Evolutionary conservation across 1,140 invertebrate genomes (phyloP).

Genomic region (Vollenhovia emeryi): DNA sequence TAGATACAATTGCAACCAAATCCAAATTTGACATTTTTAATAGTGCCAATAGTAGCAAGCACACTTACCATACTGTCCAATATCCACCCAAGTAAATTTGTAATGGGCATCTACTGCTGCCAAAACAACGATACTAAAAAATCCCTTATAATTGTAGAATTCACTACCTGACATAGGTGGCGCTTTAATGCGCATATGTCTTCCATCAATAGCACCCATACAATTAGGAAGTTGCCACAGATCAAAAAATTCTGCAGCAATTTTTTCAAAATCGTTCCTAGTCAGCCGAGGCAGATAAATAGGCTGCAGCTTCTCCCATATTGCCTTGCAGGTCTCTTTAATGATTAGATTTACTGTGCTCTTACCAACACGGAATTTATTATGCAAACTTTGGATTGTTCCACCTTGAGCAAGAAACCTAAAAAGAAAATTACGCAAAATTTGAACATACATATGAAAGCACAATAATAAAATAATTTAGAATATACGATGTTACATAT

Average conservation of each 20-base stretch:
- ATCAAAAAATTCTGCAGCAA: not conserved
- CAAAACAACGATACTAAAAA: not conserved
- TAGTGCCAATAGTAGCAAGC: not conserved
- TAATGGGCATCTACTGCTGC: not conserved
- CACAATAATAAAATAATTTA: conserved; percentile 13
- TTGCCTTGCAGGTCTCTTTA: not conserved
- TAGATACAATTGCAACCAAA: not conserved
- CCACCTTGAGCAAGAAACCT: conserved; percentile 10
- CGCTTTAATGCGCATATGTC: conserved; percentile 2
- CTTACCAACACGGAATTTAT: conserved; percentile 16
- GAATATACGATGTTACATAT: not conserved
- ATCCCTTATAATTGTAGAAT: not conserved
- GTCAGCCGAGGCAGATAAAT: not conserved
- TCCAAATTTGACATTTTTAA: not conserved
- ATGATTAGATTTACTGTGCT: not conserved
- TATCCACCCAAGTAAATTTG: not conserved
- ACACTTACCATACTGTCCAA: not conserved
- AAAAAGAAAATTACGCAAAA: not conserved
- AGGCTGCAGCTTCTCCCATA: not conserved
- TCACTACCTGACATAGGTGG: conserved; percentile 1
- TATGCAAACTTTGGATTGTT: not conserved
- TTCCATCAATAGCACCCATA: not conserved
- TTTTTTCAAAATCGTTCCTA: not conserved
- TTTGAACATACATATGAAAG: not conserved
- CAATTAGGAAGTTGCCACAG: not conserved